phyloP scores from a whole-genome alignment of 2,888 invertebrate species.

The Villa cingulata region DNA sequence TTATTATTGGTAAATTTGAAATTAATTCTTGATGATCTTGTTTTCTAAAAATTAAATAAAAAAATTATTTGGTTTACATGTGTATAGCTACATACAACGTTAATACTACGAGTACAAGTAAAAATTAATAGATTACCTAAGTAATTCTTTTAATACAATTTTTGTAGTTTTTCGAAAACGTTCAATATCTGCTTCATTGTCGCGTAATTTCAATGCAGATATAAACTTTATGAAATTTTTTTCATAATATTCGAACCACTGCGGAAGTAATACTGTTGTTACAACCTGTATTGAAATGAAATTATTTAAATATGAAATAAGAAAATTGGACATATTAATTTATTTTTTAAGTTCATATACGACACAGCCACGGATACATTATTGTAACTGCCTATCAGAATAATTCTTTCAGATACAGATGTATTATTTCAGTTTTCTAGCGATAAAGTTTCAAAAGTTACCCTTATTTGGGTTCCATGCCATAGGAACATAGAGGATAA shows the following conservation, averaged over 20 bases:
- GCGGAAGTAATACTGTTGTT: constrained; percentile 44
- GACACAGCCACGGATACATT: too few species aligned
- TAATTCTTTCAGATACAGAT: too few species aligned
- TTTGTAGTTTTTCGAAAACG: constrained; percentile 43
- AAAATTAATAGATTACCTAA: too few species aligned
- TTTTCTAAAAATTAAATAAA: constrained; percentile 21
- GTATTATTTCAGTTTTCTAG: too few species aligned
- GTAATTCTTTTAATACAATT: constrained; percentile 40
- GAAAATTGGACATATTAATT: too few species aligned
- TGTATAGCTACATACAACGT: too few species aligned
- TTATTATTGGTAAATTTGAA: constrained; percentile 33
- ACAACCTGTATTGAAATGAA: constrained; percentile 28
- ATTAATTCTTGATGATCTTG: constrained; percentile 33
- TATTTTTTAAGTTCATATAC: too few species aligned
- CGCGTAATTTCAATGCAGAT: constrained; percentile 60
- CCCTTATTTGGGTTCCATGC: too few species aligned
- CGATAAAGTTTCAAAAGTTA: too few species aligned
- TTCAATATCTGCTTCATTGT: constrained; percentile 46
- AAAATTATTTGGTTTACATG: not conserved
- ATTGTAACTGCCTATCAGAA: too few species aligned
- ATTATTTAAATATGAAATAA: not conserved
- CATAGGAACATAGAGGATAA: too few species aligned
- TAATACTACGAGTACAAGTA: too few species aligned
- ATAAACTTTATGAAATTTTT: constrained; percentile 59
- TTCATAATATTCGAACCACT: constrained; percentile 62